These are phyloP conservation scores for Neosalanx taihuensis DNA, from an alignment of 2,797 vertebrate species.

Conservation along the genomic window DNA sequence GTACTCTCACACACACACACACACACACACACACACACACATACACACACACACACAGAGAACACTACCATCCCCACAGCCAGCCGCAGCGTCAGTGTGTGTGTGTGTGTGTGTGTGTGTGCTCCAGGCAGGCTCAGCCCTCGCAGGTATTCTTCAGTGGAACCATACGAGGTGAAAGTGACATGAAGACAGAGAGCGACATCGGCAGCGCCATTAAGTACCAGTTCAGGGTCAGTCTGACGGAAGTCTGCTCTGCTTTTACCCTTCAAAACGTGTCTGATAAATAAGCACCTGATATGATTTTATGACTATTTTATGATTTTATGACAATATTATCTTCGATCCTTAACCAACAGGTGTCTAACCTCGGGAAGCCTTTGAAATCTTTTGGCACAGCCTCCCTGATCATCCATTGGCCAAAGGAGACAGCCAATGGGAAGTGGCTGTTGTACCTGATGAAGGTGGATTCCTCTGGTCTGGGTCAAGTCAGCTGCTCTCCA, in stretches of 20 bases:
- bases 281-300: too few relatives aligned
- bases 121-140: conserved; percentile 83
- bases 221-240: conserved; percentile 84
- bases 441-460: conserved; percentile 89
- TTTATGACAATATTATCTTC: not conserved
- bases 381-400: conserved; percentile 78
- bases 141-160: conserved; percentile 91
- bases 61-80: not conserved
- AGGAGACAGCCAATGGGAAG: conserved; percentile 74
- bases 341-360: conserved; percentile 73
- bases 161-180: conserved; percentile 74
- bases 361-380: conserved; percentile 87
- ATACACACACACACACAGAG: not conserved
- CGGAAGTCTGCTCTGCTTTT: not conserved
- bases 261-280: conserved; percentile 31
- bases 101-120: not conserved
- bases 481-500: conserved; percentile 73
- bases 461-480: conserved; percentile 78
- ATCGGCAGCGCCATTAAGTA: conserved; percentile 86
- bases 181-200: conserved; percentile 81
- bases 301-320: too few relatives aligned
- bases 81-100: not conserved
- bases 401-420: conserved; percentile 88
- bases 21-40: conserved; percentile 1
- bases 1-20: not conserved